Evolutionary conservation across 1,140 invertebrate species (phyloP).

Genomic region (Drosophila sturtevanti): DNA sequence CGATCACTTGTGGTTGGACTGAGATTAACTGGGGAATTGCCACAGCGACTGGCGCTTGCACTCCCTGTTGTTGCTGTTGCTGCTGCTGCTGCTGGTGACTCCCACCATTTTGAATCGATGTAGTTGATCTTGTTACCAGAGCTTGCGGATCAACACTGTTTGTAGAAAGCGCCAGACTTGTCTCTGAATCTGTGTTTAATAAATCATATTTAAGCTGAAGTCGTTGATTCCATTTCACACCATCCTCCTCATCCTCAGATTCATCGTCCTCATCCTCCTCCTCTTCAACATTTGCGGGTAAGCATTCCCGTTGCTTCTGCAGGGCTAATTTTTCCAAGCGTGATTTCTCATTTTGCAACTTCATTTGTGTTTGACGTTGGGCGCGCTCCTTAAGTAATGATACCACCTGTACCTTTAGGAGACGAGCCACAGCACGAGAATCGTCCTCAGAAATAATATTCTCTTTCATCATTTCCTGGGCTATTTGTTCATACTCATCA

Average conservation of each 20-base stretch:
- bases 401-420: conserved; percentile 87
- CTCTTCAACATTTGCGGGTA: conserved; percentile 82
- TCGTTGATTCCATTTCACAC: conserved; percentile 68
- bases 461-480: conserved; percentile 97
- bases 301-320: conserved; percentile 85
- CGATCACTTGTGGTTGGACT: conserved; percentile 64
- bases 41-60: conserved; percentile 23
- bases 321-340: conserved; percentile 83
- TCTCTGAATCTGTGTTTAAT: conserved; percentile 68
- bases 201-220: conserved; percentile 61
- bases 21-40: conserved; percentile 44
- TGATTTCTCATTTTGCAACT: conserved; percentile 79
- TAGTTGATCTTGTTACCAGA: conserved; percentile 45
- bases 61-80: conserved; percentile 42
- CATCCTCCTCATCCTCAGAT: conserved; percentile 75
- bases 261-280: conserved; percentile 80
- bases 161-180: conserved; percentile 57
- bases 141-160: conserved; percentile 65
- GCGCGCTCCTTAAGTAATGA: conserved; percentile 84
- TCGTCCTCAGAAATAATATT: conserved; percentile 96
- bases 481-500: conserved; percentile 97
- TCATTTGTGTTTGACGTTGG: conserved; percentile 85
- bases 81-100: conserved; percentile 36
- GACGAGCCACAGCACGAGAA: conserved; percentile 92
- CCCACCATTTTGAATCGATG: conserved; percentile 59